Percentiles rank a stretch among this genome's conserved stretches.
Conservation (phyloP, 1,140 invertebrate genomes). For the Drosophila sturtevanti region DNA sequence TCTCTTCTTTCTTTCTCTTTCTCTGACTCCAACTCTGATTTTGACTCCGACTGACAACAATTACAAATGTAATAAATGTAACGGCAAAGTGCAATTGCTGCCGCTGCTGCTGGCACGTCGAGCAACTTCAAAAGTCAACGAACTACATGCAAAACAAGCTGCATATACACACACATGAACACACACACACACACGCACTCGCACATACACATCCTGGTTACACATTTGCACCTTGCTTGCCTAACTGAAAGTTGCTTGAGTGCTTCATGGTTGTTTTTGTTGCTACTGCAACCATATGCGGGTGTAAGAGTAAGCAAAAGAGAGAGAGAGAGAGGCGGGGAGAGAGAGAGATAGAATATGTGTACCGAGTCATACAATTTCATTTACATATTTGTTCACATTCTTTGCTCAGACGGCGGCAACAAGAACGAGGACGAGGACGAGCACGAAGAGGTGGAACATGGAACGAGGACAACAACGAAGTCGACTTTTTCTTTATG, state of each 20-base stretch:
- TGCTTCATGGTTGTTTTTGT: conserved; percentile 43
- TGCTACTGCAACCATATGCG: conserved; percentile 49
- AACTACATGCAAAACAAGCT: conserved; percentile 69
- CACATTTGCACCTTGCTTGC: conserved; percentile 65
- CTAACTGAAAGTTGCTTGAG: conserved; percentile 63
- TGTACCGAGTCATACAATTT: conserved; percentile 70
- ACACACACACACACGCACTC: neutral
- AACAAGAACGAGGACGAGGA: conserved; percentile 56
- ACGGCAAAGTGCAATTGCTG: conserved; percentile 64
- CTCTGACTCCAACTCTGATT: conserved; percentile 13
- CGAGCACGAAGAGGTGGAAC: neutral
- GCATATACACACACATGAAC: conserved; percentile 32
- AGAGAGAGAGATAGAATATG: conserved; percentile 35
- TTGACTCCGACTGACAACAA: conserved; percentile 70
- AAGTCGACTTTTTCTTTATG: conserved; percentile 78
- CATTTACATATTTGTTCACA: conserved; percentile 76
- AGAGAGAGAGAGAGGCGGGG: too few relatives aligned
- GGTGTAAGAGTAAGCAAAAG: neutral
- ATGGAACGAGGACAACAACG: conserved; percentile 33
- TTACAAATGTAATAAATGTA: conserved; percentile 81
- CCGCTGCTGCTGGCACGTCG: conserved; percentile 25
- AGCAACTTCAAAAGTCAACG: conserved; percentile 75
- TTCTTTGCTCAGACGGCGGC: conserved; percentile 60
- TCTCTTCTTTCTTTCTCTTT: too few relatives aligned
- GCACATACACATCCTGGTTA: conserved; percentile 14